Conservation (phyloP, 2,888 invertebrate genomes). For the Pandemis corylana region DNA sequence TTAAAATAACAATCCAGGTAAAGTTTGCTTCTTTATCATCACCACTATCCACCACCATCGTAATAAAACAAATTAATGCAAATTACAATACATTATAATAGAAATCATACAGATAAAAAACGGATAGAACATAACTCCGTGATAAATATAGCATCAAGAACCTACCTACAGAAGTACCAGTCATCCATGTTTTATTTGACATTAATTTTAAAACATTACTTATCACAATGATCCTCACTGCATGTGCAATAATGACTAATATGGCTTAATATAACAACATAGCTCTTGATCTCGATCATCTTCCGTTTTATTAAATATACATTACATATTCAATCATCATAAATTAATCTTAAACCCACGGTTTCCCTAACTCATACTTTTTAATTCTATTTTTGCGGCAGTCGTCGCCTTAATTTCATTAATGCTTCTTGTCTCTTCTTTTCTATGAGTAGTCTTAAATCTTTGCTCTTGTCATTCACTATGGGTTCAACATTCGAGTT, state of each 20-base stretch:
- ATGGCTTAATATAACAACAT: slow-evolving; percentile 7
- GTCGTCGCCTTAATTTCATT: slow-evolving; percentile 72
- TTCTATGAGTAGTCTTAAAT: slow-evolving; percentile 72
- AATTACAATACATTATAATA: slow-evolving; percentile 1
- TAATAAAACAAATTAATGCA: not conserved
- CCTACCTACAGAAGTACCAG: not conserved
- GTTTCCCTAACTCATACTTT: slow-evolving; percentile 12
- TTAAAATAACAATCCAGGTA: no score
- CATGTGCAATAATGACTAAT: not conserved
- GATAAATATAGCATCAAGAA: not conserved
- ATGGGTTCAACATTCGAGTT: slow-evolving; percentile 42
- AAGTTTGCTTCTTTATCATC: no score
- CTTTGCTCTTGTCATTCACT: slow-evolving; percentile 46
- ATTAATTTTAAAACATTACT: not conserved
- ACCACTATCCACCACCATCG: not conserved
- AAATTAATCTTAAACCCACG: not conserved
- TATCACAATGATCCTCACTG: slow-evolving; percentile 14
- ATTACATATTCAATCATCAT: not conserved
- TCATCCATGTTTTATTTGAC: not conserved
- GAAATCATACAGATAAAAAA: not conserved
- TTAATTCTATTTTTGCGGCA: slow-evolving; percentile 57
- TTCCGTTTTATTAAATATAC: not conserved
- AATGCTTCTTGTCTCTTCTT: slow-evolving; percentile 80
- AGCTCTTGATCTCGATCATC: not conserved
- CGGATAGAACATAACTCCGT: not conserved